Evolutionary conservation across 2,888 invertebrate genomes (phyloP), one percentile per base, ranked within the genome.

Genomic region (Cataglyphis altisquamis): DNA sequence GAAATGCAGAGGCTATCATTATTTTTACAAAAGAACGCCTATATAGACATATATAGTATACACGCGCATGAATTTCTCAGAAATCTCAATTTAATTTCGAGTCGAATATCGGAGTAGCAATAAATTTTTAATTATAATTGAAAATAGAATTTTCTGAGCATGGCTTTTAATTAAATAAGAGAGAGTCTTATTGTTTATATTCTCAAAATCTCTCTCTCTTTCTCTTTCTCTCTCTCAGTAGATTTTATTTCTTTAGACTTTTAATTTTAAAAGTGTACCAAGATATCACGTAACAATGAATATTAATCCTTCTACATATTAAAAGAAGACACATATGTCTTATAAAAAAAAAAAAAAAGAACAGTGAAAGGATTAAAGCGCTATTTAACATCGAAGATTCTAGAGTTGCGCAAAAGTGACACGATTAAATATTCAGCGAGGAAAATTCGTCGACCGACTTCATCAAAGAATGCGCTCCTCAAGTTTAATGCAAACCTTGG

Each of bases 401-500:
- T 18, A 9, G 36, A 72, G 32, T 45, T 32, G 18, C 12, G 60
- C 18, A 25, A n/a, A n/a, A 45, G 36, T 41, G 57, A n/a, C 18
- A 25, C 45, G 73, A 60, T 80, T 60, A 60, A 78, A 67, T 72
- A 73, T 80, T 80, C 73, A 73, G 45, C 73, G 60, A 2, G 25
- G 45, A 73, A 60, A 78, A 80, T 73, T 45, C 25, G 78, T 36
- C 78, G 60, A 60, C 32, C 45, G 60, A 60, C 72, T 80, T 80
- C 60, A 73, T 80, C 78, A 73, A 72, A 80, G 73, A 80, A 80
- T 80, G 36, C 78, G 25, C 73, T 60, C n/a, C 73, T 73, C 45
- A 21, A 80, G 78, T 80, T 80, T 80, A 73, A 80, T 80, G 78
- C 78, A 80, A 80, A 80, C 64, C 78, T 72, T 45, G 41, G 48